Evolutionary conservation across 2,113 vertebrate species (phyloP).

Genomic region (Anguilla rostrata): DNA sequence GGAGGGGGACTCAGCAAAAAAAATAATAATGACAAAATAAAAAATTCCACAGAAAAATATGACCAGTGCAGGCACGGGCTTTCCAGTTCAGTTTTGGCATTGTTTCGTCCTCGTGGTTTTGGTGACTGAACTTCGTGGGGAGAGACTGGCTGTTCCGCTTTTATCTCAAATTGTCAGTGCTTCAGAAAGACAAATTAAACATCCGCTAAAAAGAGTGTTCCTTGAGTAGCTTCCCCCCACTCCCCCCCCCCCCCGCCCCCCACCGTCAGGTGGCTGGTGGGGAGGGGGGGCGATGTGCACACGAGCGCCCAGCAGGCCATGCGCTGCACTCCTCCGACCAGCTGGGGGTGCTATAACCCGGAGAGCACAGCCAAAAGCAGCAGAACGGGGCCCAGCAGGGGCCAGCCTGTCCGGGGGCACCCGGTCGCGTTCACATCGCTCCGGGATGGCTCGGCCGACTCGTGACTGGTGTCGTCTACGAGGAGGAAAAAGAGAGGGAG

Average conservation of each 20-base stretch:
- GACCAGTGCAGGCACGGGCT: too few relatives aligned
- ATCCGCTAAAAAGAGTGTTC: conserved; percentile 82
- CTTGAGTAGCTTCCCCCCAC: conserved; percentile 68
- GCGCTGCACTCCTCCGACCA: conserved; percentile 60
- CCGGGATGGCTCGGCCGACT: conserved; percentile 92
- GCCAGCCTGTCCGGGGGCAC: conserved; percentile 79
- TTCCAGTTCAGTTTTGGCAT: background rate
- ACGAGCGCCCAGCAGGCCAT: conserved; percentile 72
- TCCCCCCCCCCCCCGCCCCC: conserved; percentile 38
- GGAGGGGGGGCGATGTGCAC: conserved; percentile 68
- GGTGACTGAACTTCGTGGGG: conserved; percentile 46
- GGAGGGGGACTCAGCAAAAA: background rate
- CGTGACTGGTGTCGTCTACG: conserved; percentile 92
- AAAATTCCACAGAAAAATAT: background rate
- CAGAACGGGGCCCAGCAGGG: conserved; percentile 80
- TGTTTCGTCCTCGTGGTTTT: conserved; percentile 73
- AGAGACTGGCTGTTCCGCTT: conserved; percentile 71
- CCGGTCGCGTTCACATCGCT: conserved; percentile 81
- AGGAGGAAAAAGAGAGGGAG: background rate
- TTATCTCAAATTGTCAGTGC: conserved; percentile 76
- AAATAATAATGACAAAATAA: background rate
- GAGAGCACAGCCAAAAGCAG: conserved; percentile 83
- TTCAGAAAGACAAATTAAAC: conserved; percentile 84
- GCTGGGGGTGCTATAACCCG: conserved; percentile 78
- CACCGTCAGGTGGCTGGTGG: conserved; percentile 49